phyloP scores from a whole-genome alignment of 1,140 invertebrate genomes.

The Brevipalpus yothersi region DNA sequence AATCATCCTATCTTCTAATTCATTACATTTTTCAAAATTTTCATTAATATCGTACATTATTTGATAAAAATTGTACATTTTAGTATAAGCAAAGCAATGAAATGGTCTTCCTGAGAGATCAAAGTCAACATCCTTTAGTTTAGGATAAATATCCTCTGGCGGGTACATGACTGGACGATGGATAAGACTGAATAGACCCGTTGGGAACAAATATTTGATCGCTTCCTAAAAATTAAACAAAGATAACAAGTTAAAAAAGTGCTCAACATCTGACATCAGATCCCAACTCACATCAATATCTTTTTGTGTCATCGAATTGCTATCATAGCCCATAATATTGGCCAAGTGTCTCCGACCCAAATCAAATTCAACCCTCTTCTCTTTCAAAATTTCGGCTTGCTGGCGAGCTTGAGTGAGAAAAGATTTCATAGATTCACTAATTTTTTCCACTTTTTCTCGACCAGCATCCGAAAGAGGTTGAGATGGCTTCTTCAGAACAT shows the following conservation, averaged over 20 bases:
- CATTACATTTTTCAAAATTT: conserved; percentile 35
- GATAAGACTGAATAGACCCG: conserved; percentile 50
- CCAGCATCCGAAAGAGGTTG: neutral
- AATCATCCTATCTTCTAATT: conserved; percentile 38
- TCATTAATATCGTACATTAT: conserved; percentile 30
- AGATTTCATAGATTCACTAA: conserved; percentile 58
- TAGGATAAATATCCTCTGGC: conserved; percentile 59
- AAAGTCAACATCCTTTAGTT: conserved; percentile 45
- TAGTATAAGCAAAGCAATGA: conserved; percentile 72
- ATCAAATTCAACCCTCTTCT: conserved; percentile 53
- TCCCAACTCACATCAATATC: conserved; percentile 46
- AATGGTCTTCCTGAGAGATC: conserved; percentile 59
- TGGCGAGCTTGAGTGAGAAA: conserved; percentile 54
- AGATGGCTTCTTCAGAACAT: neutral
- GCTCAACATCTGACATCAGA: no score
- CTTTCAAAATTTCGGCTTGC: conserved; percentile 60
- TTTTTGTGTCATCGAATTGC: conserved; percentile 55
- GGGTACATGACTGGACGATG: conserved; percentile 58
- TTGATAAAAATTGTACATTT: conserved; percentile 52
- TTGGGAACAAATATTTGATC: conserved; percentile 74
- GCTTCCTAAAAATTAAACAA: conserved; percentile 31
- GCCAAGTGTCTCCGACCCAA: conserved; percentile 82
- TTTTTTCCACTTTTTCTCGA: conserved; percentile 14
- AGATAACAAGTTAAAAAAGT: neutral
- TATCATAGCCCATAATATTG: conserved; percentile 91